Conservation (phyloP, 2,113 vertebrate species). For the Shinisaurus crocodilurus region DNA sequence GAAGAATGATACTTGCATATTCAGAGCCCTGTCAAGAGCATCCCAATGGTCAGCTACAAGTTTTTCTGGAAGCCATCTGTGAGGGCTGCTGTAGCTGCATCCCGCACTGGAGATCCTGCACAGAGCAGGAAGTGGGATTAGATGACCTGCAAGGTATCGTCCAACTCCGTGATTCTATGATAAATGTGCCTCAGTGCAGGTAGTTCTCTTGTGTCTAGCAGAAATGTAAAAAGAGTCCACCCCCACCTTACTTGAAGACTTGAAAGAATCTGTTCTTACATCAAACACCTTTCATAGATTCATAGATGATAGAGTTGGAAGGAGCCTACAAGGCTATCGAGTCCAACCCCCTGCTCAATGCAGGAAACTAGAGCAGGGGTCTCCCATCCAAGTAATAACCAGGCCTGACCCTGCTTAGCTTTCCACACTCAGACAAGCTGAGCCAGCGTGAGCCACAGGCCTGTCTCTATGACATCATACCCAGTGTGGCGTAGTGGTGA, state of each 20-base stretch:
- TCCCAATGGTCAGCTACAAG: background rate
- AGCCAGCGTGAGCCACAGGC: too few species aligned
- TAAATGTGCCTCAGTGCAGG: background rate
- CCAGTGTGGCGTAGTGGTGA: too few species aligned
- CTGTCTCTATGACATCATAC: too few species aligned
- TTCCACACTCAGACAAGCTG: too few species aligned
- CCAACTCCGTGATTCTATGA: background rate
- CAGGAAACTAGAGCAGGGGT: too few species aligned
- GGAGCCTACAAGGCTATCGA: too few species aligned
- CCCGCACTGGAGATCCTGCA: background rate
- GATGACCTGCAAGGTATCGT: background rate
- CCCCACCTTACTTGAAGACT: background rate
- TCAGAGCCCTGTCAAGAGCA: background rate
- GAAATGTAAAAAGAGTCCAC: background rate
- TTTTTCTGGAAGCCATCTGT: background rate
- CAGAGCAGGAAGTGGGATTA: background rate
- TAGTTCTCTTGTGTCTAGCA: background rate
- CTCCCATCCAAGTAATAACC: too few species aligned
- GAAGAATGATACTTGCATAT: background rate
- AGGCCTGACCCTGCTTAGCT: too few species aligned
- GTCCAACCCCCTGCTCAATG: too few species aligned
- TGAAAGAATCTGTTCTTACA: background rate
- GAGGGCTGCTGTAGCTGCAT: background rate
- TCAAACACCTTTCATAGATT: too few species aligned
- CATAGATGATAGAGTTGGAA: too few species aligned